phyloP scores from a whole-genome alignment of 2,113 vertebrate species.

The Excalfactoria chinensis region DNA sequence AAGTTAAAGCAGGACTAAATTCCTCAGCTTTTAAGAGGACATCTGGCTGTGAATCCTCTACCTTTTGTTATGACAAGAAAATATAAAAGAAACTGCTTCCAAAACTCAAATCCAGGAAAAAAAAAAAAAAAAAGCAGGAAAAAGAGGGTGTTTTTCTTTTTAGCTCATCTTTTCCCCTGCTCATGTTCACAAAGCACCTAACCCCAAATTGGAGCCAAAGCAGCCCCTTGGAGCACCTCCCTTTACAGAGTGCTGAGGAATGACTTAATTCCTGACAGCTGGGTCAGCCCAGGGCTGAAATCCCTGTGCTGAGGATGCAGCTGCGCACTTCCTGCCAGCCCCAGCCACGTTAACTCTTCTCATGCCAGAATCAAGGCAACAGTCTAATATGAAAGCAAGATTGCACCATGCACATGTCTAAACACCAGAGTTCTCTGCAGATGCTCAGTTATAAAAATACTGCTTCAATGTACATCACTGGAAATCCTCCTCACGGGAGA shows the following conservation, averaged over 20 bases:
- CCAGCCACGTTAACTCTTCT: neutral
- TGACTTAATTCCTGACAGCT: constrained; percentile 65
- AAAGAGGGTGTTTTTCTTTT: neutral
- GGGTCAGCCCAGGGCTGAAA: constrained; percentile 32
- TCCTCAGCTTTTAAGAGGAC: neutral
- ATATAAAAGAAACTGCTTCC: neutral
- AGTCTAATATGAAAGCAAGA: neutral
- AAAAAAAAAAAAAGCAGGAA: neutral
- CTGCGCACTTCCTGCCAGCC: neutral
- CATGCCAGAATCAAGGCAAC: neutral
- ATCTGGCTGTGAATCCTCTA: neutral
- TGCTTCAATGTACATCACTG: neutral
- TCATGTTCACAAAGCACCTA: neutral
- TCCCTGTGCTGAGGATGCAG: constrained; percentile 15
- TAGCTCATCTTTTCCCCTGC: neutral
- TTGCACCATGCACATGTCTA: neutral
- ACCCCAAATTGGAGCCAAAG: neutral
- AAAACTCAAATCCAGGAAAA: neutral
- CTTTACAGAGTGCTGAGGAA: constrained; percentile 1
- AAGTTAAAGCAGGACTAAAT: neutral
- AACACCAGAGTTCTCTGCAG: neutral
- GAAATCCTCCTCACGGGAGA: neutral
- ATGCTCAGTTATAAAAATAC: neutral
- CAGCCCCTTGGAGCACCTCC: neutral
- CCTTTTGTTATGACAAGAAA: neutral